These are phyloP conservation scores for Anhinga rufa DNA, from an alignment of 2,113 vertebrate species.

Conservation along the genomic window DNA sequence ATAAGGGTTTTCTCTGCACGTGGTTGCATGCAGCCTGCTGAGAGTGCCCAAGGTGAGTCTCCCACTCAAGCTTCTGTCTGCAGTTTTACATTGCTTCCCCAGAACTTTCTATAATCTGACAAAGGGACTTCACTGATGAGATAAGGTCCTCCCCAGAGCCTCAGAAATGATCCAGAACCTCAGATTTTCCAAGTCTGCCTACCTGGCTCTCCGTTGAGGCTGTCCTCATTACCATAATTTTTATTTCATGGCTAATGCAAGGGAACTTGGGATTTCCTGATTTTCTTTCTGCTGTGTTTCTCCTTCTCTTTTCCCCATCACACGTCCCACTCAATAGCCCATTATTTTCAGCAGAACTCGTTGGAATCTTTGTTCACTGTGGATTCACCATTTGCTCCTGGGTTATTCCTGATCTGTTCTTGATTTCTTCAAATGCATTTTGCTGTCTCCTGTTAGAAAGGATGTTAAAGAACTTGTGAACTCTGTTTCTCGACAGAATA, in stretches of 20 bases:
- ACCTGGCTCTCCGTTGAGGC: accelerated
- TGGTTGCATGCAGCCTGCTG: neutral
- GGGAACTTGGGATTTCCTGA: neutral
- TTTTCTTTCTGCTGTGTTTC: neutral
- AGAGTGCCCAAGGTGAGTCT: neutral
- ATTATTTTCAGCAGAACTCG: neutral
- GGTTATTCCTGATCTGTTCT: neutral
- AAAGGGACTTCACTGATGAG: too few species aligned
- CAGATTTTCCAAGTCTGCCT: neutral
- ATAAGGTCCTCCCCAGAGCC: neutral
- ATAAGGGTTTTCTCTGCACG: neutral
- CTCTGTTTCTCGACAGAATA: neutral
- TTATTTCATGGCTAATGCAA: neutral
- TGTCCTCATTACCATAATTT: neutral
- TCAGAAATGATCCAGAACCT: neutral
- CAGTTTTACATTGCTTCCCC: neutral
- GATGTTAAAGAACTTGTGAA: neutral
- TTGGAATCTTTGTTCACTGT: neutral
- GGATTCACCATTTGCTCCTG: neutral
- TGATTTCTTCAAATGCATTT: neutral
- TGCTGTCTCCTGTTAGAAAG: neutral
- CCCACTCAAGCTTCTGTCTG: neutral
- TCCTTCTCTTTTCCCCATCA: neutral
- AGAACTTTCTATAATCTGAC: neutral
- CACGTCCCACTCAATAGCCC: accelerated